Evolutionary conservation across 1,140 invertebrate genomes (phyloP), one percentile per base, ranked within the genome.

Genomic region (Drosophila seguyi): DNA sequence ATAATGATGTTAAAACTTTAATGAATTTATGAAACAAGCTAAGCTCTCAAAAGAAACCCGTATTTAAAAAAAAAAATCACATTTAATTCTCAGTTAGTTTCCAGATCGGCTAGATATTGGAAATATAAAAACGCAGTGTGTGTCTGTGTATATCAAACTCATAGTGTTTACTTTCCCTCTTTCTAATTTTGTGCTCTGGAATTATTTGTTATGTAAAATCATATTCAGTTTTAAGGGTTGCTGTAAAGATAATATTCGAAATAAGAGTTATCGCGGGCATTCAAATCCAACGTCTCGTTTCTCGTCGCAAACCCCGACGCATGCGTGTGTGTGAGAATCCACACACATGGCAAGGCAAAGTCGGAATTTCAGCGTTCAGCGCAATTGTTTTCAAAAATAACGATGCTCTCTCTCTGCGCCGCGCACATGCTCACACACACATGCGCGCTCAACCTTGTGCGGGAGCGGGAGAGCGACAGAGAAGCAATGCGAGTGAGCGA

Each of bases 321-420:
- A 53, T 59, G 66, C 62, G 75, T 75, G 73, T 56, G 42, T 59
- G 63, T 56, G 59, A 77, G 62, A 68, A 82, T 75, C 58, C 47
- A 78, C 59, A 66, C 63, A 69, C 57, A 77, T 31, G 55, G 61
- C 60, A 47, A 31, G 48, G 42, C 52, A 66, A 50, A 44, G 58
- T 57, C 41, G 48, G 61, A 60, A 80, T 77, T 77, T 86, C 82
- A 74, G 72, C 47, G 79, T 62, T 87, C 69, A 66, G 59, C 81
- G 81, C 81, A 82, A 82, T 82, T 82, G 53, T 79, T 63, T 85
- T 86, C 79, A 81, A 86, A 86, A 86, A 86, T 82, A 87, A 85
- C 81, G 81, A 81, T 84, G 81, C 81, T 75, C 65, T 63, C 56
- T 45, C 42, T 63, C 42, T 8, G n/a, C 6, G 27, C 20, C 22